A percentile compares a stretch with the other conserved stretches of the same genome.
Conservation (phyloP, 2,888 invertebrate genomes). For the Lymantria monacha region DNA sequence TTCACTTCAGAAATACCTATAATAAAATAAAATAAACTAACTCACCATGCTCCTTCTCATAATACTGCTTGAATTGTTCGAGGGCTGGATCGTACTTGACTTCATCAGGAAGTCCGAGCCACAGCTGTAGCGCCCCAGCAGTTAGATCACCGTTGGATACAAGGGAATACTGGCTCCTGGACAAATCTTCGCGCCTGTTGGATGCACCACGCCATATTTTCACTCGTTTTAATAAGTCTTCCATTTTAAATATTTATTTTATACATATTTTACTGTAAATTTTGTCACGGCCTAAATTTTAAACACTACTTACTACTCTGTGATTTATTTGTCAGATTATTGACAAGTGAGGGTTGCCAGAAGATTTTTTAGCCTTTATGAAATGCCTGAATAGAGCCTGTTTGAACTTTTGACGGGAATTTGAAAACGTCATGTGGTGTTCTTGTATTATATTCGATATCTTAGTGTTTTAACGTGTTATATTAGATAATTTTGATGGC, state of each 20-base stretch:
- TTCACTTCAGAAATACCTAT: neutral
- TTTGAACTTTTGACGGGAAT: too few relatives aligned
- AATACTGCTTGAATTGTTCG: constrained; percentile 80
- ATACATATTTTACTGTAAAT: neutral
- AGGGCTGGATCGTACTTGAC: constrained; percentile 86
- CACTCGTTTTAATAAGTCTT: constrained; percentile 49
- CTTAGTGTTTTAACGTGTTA: too few relatives aligned
- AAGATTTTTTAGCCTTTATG: neutral
- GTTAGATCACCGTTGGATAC: constrained; percentile 80
- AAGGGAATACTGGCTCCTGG: constrained; percentile 70
- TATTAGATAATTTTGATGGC: too few relatives aligned
- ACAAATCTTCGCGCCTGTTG: constrained; percentile 71
- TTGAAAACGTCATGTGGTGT: too few relatives aligned
- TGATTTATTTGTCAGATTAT: neutral
- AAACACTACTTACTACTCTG: too few relatives aligned
- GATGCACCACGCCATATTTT: constrained; percentile 47
- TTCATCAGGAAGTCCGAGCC: constrained; percentile 84
- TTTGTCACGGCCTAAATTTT: neutral
- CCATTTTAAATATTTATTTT: constrained; percentile 38
- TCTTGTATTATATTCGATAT: too few relatives aligned
- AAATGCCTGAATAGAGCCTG: too few relatives aligned
- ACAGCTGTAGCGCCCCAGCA: constrained; percentile 83
- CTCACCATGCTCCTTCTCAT: constrained; percentile 76
- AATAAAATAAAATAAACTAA: constrained; percentile 9
- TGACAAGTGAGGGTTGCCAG: constrained; percentile 2